These are phyloP conservation scores for Trichonephila clavata DNA, from an alignment of 1,140 invertebrate genomes.

Conservation along the genomic window DNA sequence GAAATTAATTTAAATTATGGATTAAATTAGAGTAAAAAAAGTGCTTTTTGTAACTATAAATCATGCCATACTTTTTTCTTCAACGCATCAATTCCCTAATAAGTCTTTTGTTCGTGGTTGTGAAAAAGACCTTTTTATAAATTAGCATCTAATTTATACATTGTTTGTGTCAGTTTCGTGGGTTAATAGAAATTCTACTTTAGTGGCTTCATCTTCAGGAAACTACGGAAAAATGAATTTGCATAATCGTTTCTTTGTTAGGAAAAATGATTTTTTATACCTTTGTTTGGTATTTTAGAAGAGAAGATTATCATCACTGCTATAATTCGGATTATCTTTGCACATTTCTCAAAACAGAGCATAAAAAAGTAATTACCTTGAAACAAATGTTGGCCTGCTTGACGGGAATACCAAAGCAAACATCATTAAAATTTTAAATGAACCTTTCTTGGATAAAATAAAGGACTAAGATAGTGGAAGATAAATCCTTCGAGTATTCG, in stretches of 20 bases:
- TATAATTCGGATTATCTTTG: conserved; percentile 28
- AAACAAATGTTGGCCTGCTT: neutral
- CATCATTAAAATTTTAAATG: conserved; percentile 42
- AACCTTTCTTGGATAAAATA: neutral
- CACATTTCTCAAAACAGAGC: neutral
- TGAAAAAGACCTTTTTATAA: conserved; percentile 26
- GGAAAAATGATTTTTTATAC: neutral
- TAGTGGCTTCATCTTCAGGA: neutral
- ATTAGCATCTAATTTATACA: conserved; percentile 43
- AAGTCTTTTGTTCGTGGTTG: neutral
- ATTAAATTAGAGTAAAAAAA: neutral
- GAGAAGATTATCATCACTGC: conserved; percentile 1
- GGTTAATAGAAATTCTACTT: neutral
- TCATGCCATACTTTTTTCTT: neutral
- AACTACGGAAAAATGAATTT: neutral
- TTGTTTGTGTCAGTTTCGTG: neutral
- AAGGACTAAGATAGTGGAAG: neutral
- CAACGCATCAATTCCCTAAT: neutral
- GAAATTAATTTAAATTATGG: neutral
- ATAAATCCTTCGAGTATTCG: neutral
- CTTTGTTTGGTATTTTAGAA: conserved; percentile 5
- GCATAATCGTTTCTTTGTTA: conserved; percentile 31
- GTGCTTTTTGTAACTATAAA: neutral
- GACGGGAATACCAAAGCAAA: neutral
- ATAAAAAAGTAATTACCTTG: neutral